Base-by-base conservation (phyloP, 2,797 vertebrate genomes). In the Parauchenoglanis punctatus region DNA sequence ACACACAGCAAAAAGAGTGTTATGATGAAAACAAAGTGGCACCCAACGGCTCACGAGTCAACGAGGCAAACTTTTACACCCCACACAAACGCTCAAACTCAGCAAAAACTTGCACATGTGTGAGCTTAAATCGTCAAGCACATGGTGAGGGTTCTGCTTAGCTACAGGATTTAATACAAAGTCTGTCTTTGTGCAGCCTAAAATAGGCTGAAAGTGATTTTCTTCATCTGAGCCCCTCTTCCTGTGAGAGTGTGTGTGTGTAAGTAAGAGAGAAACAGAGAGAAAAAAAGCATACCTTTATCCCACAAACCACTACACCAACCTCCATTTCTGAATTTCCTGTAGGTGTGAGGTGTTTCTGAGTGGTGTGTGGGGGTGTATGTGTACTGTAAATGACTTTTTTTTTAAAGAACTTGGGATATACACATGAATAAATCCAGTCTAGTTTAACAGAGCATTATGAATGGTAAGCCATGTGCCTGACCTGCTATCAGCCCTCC, bases 251-350 rank as follows among this genome's bases (percentile, higher is more conserved):
- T 25, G 18, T 54, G 17, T 70, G 46, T 83, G 63, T 83, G 81
- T 83, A 10, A 12, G 40, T 25, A 23, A 10, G 10, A 15, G 23
- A 46, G 44, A 17, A 7, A 54, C 2, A 77, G 7, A 20, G 11
- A 31, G 2, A 31, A 28, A 67, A 67, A 49, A 20, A 35, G 17
- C 4, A 0, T 28, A 83, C 61, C 25, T 68, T 83, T 12, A 65
- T 20, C 63, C 81, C 63, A 70, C 81, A 83, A 83, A 83, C 81
- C 81, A 83, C 81, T 68, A 52, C 52, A 67, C 8, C 63, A 28
- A 49, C 46, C 61, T 56, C 4, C 7, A 28, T 63, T 52, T 70
- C 28, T 83, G 17, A 35, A 56, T 54, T 83, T 68, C 49, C 63
- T 54, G 63, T 70, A 56, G 10, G 18, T 31, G 46, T 82, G 35